Evolutionary conservation across 2,113 vertebrate genomes (phyloP).

Genomic region (Cygnus buccinator): DNA sequence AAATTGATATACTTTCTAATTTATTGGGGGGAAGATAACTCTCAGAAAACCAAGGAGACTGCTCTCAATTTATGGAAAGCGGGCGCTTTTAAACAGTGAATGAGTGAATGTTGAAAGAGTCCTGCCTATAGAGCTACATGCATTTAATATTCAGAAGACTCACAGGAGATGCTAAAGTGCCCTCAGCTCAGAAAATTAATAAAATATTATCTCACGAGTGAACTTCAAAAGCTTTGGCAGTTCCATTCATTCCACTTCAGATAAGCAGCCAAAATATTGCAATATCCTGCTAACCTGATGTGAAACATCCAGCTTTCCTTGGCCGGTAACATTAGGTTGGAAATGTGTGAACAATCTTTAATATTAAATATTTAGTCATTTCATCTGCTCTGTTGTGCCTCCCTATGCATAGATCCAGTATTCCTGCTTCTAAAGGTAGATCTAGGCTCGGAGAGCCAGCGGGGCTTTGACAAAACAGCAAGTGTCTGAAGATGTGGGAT

Average conservation of each 20-base stretch:
- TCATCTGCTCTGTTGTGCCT: background rate
- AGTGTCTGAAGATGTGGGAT: background rate
- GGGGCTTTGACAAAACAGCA: background rate
- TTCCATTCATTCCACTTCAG: conserved; percentile 69
- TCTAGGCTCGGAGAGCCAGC: background rate
- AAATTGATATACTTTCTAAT: conserved; percentile 72
- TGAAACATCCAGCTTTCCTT: conserved; percentile 62
- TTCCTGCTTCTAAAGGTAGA: conserved; percentile 4
- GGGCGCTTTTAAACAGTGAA: conserved; percentile 9
- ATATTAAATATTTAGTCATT: conserved; percentile 53
- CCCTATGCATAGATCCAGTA: background rate
- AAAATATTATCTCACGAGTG: conserved; percentile 66
- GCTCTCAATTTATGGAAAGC: conserved; percentile 58
- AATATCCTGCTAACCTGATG: conserved; percentile 70
- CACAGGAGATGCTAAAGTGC: conserved; percentile 61
- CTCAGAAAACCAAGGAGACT: conserved; percentile 40
- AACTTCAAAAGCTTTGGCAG: conserved; percentile 73
- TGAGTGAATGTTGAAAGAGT: conserved; percentile 38
- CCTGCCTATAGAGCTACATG: conserved; percentile 44
- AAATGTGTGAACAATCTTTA: conserved; percentile 63
- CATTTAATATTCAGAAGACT: conserved; percentile 56
- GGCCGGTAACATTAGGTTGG: conserved; percentile 29
- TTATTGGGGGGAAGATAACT: conserved; percentile 65
- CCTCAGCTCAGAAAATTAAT: conserved; percentile 69
- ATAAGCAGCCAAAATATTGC: conserved; percentile 70